Base-by-base conservation (phyloP, 2,888 invertebrate species). In the Drosophila quinaria region DNA sequence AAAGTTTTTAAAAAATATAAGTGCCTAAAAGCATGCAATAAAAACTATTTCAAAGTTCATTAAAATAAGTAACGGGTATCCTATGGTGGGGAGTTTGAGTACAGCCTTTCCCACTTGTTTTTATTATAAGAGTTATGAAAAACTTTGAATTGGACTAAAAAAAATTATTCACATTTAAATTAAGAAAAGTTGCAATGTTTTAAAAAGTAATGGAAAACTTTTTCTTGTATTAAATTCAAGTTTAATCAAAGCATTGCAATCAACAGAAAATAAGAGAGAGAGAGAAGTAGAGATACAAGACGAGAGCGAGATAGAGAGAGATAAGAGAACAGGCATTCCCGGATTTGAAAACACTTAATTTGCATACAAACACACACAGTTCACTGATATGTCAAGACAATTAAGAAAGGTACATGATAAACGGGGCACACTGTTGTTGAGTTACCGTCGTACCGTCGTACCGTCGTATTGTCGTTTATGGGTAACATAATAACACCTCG, bases 381-480 rank as follows among this genome's bases (percentile, higher is more conserved):
- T 42, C 29, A 35, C 19, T 37, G 41, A 15, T 44, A 19, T 56
- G 58, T 29, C 25, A 33, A 25, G 22, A 60, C 67, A 77, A 80
- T 80, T 70, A 70, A 70, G 44, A 60, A 51, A 61, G 59, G 44
- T 68, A 66, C 66, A 51, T 47, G 49, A 33, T 58, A 33, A 46
- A 3, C 17, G 13, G 31, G 2, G 56, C 42, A 44, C 6, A 58
- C 47, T 13, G 47, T 25, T 13, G 47, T 25, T 13, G 35, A 5
- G 13, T 13, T 35, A 37, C 35, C 13, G 5, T 2, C 13, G 4
- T 11, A 35, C 35, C 35, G 13, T 35, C 13, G 1, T 13, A 13
- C 35, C 37, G n/a, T 37, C 37, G 4, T 6, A 22, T 4, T 4
- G 22, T 22, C 22, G 22, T 4, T 22, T 22, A 22, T 22, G 6